Evolutionary conservation across 92 coral and sea anemone species (phyloP).

Genomic region (Scolanthus callimorphus): DNA sequence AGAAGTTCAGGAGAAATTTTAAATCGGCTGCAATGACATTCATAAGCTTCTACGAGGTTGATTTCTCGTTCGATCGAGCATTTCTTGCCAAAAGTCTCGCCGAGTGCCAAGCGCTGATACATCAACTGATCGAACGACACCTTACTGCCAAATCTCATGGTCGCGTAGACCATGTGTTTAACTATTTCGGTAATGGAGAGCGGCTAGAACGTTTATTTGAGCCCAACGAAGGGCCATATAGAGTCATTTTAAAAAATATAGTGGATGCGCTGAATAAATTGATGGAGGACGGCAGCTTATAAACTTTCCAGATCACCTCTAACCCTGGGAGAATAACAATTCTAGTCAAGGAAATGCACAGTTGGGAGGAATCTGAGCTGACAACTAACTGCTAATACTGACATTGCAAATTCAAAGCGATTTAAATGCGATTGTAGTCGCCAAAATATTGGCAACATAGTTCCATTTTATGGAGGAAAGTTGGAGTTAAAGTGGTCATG

Average conservation of each 20-base stretch:
- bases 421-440: no score
- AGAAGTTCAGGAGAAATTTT: slow-evolving; percentile 83
- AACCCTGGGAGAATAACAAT: no score
- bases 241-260: slow-evolving; percentile 65
- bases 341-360: no score
- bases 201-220: slow-evolving; percentile 86
- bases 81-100: slow-evolving; percentile 74
- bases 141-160: slow-evolving; percentile 94
- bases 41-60: slow-evolving; percentile 96
- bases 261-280: slow-evolving; percentile 85
- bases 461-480: no score
- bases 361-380: no score
- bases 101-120: slow-evolving; percentile 73
- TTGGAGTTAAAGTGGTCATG: no score
- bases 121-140: slow-evolving; percentile 75
- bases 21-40: slow-evolving; percentile 96
- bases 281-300: slow-evolving; percentile 92
- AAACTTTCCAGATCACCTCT: no score
- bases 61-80: slow-evolving; percentile 91
- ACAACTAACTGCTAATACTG: no score
- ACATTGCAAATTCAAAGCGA: no score
- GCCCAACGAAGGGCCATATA: slow-evolving; percentile 56
- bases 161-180: slow-evolving; percentile 92
- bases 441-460: no score
- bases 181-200: slow-evolving; percentile 88